Conservation (phyloP, 1,140 invertebrate species). For the Portunus trituberculatus region DNA sequence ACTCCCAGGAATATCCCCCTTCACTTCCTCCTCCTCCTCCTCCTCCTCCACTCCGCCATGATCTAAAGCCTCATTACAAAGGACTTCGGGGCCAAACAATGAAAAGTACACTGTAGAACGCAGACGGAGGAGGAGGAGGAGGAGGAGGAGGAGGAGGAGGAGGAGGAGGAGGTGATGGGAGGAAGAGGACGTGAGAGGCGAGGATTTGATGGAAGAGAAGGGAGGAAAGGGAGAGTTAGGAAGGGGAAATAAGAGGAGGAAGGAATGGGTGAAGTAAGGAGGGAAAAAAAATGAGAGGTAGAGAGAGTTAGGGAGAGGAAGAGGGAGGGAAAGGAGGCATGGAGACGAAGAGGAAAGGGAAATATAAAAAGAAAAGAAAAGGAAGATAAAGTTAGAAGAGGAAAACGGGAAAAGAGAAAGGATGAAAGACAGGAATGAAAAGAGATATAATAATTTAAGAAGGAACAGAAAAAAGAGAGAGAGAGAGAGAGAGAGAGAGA, state of each 20-base stretch:
- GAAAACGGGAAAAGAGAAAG: background rate
- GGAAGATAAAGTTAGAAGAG: background rate
- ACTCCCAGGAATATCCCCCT: background rate
- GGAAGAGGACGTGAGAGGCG: background rate
- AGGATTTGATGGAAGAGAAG: background rate
- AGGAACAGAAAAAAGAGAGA: background rate
- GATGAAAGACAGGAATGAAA: background rate
- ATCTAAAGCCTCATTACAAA: constrained; percentile 14
- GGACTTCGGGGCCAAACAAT: background rate
- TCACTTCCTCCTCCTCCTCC: background rate
- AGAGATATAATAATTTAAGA: background rate
- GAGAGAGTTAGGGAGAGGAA: background rate
- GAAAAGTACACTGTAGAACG: background rate
- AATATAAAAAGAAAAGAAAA: background rate
- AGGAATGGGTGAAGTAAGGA: background rate
- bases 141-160: background rate
- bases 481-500: background rate
- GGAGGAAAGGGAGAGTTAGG: background rate
- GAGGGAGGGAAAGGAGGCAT: background rate
- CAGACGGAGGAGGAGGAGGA: background rate
- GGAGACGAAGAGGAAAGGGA: background rate
- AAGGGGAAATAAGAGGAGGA: background rate
- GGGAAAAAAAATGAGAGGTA: background rate
- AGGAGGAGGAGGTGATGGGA: background rate
- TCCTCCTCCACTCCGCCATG: background rate